Evolutionary conservation across 2,113 vertebrate genomes (phyloP).

Genomic region (Craseonycteris thonglongyai): DNA sequence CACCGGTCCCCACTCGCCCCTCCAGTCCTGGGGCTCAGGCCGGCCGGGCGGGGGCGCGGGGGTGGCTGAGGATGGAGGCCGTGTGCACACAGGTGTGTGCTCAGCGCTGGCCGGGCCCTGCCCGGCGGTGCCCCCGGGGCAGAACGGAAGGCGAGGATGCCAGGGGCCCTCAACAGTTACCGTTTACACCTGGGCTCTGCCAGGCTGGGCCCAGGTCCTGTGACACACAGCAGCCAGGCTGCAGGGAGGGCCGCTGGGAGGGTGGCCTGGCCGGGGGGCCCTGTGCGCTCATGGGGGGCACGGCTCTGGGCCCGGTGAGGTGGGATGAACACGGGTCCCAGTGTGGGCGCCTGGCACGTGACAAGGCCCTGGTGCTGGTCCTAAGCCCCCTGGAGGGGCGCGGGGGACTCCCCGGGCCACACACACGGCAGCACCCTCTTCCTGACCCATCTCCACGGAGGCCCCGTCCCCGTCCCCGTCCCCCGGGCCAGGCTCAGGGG

Average conservation of each 20-base stretch:
- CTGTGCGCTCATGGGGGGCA: neutral
- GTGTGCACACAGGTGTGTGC: fast-evolving
- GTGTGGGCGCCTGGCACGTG: neutral
- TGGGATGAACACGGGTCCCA: neutral
- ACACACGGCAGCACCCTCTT: neutral
- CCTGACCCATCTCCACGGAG: neutral
- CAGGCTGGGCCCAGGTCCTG: neutral
- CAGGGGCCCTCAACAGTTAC: neutral
- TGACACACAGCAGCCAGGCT: fast-evolving
- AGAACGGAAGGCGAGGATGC: neutral
- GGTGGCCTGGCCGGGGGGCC: neutral
- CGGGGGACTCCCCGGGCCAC: fast-evolving
- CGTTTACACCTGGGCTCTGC: neutral
- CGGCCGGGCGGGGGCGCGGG: neutral
- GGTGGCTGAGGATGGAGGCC: neutral
- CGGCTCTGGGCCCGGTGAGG: neutral
- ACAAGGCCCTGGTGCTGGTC: neutral
- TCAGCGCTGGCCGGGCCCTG: no score
- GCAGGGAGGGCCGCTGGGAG: neutral
- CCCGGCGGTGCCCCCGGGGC: neutral
- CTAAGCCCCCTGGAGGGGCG: neutral
- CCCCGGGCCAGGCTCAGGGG: neutral
- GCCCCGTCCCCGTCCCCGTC: neutral
- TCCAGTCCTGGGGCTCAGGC: neutral
- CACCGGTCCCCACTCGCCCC: neutral